These are phyloP conservation scores for Glaucidium brasilianum DNA, from an alignment of 2,113 vertebrate species.

Conservation along the genomic window DNA sequence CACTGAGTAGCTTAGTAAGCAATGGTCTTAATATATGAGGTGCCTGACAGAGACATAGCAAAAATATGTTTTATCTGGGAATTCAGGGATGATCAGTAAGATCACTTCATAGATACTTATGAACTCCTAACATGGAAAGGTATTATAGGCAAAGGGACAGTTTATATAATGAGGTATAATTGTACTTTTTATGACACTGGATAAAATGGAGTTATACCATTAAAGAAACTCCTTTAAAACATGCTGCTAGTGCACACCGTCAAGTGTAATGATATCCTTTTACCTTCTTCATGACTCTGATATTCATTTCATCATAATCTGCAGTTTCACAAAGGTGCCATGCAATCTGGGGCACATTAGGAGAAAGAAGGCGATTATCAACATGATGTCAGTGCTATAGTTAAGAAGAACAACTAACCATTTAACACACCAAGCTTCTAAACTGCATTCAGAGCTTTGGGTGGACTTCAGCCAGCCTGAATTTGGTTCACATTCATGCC, in stretches of 20 bases:
- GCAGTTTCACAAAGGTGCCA: neutral
- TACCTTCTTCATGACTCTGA: neutral
- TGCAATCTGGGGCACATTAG: neutral
- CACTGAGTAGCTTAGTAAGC: neutral
- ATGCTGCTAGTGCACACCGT: neutral
- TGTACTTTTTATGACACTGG: neutral
- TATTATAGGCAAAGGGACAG: neutral
- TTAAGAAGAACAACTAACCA: neutral
- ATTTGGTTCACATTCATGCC: neutral
- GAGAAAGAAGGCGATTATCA: neutral
- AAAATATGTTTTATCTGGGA: neutral
- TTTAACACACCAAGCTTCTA: neutral
- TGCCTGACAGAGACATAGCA: neutral
- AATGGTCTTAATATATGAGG: neutral
- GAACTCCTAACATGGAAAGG: neutral
- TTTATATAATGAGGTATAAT: neutral
- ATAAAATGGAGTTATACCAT: neutral
- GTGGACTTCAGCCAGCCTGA: constrained; percentile 27
- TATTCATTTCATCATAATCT: neutral
- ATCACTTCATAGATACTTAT: neutral
- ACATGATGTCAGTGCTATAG: neutral
- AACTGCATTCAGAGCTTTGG: neutral
- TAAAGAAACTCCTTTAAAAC: neutral
- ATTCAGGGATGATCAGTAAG: neutral
- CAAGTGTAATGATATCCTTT: neutral